Conservation (phyloP, 2,113 vertebrate species). For the Psephotus haematonotus region DNA sequence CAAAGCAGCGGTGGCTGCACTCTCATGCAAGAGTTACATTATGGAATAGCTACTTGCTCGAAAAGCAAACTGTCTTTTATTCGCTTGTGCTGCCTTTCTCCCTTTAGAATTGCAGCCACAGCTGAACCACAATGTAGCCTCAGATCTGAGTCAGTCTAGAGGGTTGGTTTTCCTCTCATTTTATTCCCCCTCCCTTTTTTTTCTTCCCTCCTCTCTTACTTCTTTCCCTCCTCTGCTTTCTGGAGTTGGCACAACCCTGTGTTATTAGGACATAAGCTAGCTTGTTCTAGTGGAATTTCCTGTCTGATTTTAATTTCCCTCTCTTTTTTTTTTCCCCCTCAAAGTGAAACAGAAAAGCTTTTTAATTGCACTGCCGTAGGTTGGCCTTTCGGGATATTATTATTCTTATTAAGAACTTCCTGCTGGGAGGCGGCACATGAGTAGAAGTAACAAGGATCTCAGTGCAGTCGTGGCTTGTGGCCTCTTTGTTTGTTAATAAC, state of each 20-base stretch:
- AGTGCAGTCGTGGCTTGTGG: conserved; percentile 29
- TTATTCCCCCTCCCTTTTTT: not conserved
- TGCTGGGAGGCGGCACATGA: conserved; percentile 79
- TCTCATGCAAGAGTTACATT: conserved; percentile 45
- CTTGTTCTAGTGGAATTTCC: conserved; percentile 91
- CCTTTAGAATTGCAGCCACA: conserved; percentile 28
- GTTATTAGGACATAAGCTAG: conserved; percentile 87
- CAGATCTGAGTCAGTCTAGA: conserved; percentile 48
- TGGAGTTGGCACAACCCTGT: conserved; percentile 82
- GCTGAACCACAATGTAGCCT: conserved; percentile 4
- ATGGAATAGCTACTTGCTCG: conserved; percentile 39
- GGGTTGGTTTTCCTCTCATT: not conserved
- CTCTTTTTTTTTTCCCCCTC: conserved; percentile 23
- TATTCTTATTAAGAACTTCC: conserved; percentile 91
- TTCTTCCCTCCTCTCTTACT: fast-evolving
- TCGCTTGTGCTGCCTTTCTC: conserved; percentile 40
- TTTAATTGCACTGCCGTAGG: conserved; percentile 84
- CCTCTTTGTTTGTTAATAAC: conserved; percentile 58
- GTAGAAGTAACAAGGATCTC: conserved; percentile 66
- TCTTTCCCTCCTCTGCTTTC: conserved; percentile 22
- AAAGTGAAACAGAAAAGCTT: conserved; percentile 81
- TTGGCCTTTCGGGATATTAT: conserved; percentile 86
- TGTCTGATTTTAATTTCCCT: conserved; percentile 83
- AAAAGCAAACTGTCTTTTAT: conserved; percentile 49
- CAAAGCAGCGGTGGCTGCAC: not conserved